Evolutionary conservation across 2,113 vertebrate genomes (phyloP).

Genomic region (Pseudopodoces humilis): DNA sequence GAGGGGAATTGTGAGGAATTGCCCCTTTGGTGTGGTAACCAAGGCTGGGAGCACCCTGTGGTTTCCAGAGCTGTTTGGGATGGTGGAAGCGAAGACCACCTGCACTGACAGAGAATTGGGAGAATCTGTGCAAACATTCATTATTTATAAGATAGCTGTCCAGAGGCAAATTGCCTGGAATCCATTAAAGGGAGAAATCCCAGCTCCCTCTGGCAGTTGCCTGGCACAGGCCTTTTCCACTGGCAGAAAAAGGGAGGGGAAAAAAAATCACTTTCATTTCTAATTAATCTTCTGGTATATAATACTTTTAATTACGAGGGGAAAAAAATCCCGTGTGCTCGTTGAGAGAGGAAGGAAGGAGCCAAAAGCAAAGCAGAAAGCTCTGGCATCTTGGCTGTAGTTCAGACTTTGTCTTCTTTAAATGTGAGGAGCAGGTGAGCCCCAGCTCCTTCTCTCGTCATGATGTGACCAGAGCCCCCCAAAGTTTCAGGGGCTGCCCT

Average conservation of each 20-base stretch:
- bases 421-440: not conserved
- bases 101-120: not conserved
- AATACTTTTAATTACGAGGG: slow-evolving; percentile 28
- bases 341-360: not conserved
- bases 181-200: slow-evolving; percentile 51
- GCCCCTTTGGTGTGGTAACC: not conserved
- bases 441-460: not conserved
- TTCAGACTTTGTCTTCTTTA: not conserved
- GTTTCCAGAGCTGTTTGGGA: not conserved
- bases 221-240: slow-evolving; percentile 12
- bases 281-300: slow-evolving; percentile 59
- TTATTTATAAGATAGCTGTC: slow-evolving; percentile 59
- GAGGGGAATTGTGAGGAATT: not conserved
- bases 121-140: slow-evolving; percentile 38
- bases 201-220: slow-evolving; percentile 8
- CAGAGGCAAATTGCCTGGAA: slow-evolving; percentile 63
- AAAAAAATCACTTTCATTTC: slow-evolving; percentile 47
- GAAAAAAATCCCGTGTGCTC: not conserved
- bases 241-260: not conserved
- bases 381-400: not conserved
- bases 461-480: accelerated
- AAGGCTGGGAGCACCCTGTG: not conserved
- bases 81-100: slow-evolving; percentile 37
- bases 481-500: not conserved
- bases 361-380: not conserved